Evolutionary conservation across 2,113 vertebrate species (phyloP), one percentile per base, ranked within the genome.

Genomic region (Oreochromis aureus): DNA sequence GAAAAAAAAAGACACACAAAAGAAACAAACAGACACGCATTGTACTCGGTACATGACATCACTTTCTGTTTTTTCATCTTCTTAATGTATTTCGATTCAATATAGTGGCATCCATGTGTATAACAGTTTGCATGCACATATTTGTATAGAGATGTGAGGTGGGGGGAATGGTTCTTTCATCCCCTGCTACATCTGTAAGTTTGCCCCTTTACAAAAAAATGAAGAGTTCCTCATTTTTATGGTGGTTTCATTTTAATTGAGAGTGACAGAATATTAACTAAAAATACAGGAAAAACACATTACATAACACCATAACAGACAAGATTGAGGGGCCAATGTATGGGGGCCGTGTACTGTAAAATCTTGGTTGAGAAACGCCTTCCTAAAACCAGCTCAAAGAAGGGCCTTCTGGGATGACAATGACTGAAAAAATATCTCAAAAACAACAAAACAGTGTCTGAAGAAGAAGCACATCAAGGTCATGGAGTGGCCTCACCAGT

Each of bases 1-100:
- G 71, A 12, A 51, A 51, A 46, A 48, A 7, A 48, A 73, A 30
- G 3, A 66, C 10, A n/a, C 18, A 66, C 61, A n/a, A 66, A 66
- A 39, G 61, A 66, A 39, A 66, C 61, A 66, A 66, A 66, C n/a
- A 66, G 19, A 39, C 19, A 36, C 0, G 22, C 0, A 8, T 18
- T 44, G 13, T 46, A 11, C 10, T 46, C 8, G 0, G 41, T 46
- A 30, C 71, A 48, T 76, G 44, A 48, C 44, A 48, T 46, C 69
- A 6, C 41, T 27, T 73, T 27, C 22, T 76, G 44, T 76, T 76
- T 76, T 15, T 48, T 76, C 41, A 48, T 30, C 71, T 10, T 30
- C 24, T 19, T 19, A 11, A 32, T 51, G 44, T 12, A 51, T 76
- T 76, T 76, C 46, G 39, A 46, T 44, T 46, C 39, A 6, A 51